Evolutionary conservation across 1,140 invertebrate genomes (phyloP), one percentile per base, ranked within the genome.

Genomic region (Amphibalanus amphitrite): DNA sequence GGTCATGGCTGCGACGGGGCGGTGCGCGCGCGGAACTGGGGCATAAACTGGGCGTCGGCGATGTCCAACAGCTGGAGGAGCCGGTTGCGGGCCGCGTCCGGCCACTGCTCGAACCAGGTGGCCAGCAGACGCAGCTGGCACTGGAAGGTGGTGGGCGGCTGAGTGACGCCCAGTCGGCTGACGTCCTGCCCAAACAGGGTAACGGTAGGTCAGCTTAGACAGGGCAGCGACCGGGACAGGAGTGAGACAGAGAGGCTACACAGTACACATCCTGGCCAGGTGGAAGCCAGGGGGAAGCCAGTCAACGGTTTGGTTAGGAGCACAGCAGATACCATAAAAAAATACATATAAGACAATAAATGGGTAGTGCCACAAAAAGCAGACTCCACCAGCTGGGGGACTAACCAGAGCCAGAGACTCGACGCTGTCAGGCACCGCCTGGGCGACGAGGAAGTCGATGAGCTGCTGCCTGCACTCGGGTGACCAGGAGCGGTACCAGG

Each of bases 71-170:
- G 71, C 47, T 70, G 70, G 8, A 75, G 70, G 0, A 75, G 71
- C 10, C 17, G 38, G 38, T 75, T 73, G 30, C 74, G 73, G 10
- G 72, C 70, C 0, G 70, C 59, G 67, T 71, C 70, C 17, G 64
- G 69, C 74, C 74, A 75, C 29, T 70, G 68, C 69, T 73, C 72
- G 68, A 73, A 75, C 70, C 73, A 75, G 26, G 70, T 71, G 13
- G 74, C 73, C 47, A 75, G 74, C 13, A 75, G 69, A 29, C 69
- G 71, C 8, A 75, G 67, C 47, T 75, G 74, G 68, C 74, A 75
- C 71, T 75, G 72, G 25, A 75, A 69, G 6, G 38, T 38, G 38
- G 38, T 8, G 38, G 6, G 38, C 38, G 6, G 6, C 6, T 6
- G 17, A 17, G 38, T 8, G 38, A 38, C 38, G 6, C 38, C 38